phyloP scores from a whole-genome alignment of 2,888 invertebrate species.

The Elysia crispata region DNA sequence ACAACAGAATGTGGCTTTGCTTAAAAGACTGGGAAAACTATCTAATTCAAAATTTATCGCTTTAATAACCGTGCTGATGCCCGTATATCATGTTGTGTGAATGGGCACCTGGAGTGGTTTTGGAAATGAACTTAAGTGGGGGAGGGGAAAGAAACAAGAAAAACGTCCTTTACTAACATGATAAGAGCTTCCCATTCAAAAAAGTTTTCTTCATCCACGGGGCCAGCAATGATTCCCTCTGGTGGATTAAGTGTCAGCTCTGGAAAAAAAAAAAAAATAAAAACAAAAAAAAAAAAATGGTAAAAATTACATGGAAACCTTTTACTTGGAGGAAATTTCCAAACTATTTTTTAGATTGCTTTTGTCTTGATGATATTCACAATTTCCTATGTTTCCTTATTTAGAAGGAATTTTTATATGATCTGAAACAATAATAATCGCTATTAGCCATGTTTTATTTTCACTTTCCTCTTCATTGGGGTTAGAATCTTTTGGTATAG shows the following conservation, averaged over 20 bases:
- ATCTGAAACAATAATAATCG: too few species aligned
- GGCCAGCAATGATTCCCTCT: constrained; percentile 97
- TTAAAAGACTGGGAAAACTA: too few species aligned
- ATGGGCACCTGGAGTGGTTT: neutral
- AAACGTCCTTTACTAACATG: constrained; percentile 83
- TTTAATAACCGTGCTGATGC: too few species aligned
- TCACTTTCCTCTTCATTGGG: too few species aligned
- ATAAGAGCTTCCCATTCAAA: constrained; percentile 99
- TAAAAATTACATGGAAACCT: neutral
- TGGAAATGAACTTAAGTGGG: neutral
- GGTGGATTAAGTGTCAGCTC: constrained; percentile 96
- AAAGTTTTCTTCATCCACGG: constrained; percentile 98
- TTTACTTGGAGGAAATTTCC: neutral
- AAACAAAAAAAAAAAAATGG: neutral
- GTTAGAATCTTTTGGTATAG: too few species aligned
- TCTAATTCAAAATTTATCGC: too few species aligned
- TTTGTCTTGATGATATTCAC: neutral
- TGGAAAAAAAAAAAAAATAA: constrained; percentile 60
- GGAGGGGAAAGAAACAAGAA: constrained; percentile 6
- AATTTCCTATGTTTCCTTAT: too few species aligned
- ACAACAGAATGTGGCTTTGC: too few species aligned
- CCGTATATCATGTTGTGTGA: neutral
- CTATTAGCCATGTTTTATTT: too few species aligned
- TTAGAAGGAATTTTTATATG: too few species aligned
- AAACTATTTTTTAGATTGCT: neutral